A percentile compares a stretch with the other conserved stretches of the same genome.
Evolutionary conservation across 2,797 vertebrate genomes (phyloP).

Genomic region (Propithecus perrieri): DNA sequence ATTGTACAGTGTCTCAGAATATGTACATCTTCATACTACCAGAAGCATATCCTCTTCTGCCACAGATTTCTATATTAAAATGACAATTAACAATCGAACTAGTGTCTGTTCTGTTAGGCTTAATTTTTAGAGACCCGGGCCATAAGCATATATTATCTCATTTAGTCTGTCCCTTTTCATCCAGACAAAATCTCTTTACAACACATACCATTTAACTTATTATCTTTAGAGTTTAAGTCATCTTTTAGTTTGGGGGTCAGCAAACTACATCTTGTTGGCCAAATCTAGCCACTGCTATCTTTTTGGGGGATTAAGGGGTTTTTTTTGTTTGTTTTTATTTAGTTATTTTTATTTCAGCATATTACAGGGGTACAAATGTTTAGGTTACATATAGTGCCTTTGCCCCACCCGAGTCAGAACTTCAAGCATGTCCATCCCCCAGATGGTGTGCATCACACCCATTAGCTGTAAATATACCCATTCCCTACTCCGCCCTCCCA

Average conservation of each 20-base stretch:
- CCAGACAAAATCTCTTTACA: background rate
- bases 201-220: background rate
- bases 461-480: too few species aligned
- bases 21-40: background rate
- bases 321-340: too few species aligned
- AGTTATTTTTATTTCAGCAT: too few species aligned
- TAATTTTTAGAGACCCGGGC: background rate
- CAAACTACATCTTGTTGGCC: background rate
- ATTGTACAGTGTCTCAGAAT: background rate
- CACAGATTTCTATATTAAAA: background rate
- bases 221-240: background rate
- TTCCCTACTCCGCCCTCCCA: too few species aligned
- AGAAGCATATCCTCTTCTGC: background rate
- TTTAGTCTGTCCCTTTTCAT: background rate
- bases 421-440: too few species aligned
- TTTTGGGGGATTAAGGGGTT: background rate
- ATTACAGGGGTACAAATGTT: too few species aligned
- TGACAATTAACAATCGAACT: background rate
- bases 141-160: background rate
- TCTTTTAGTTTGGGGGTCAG: background rate
- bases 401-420: too few species aligned
- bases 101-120: background rate
- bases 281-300: background rate
- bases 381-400: too few species aligned
- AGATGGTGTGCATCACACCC: accelerated